Evolutionary conservation across 2,888 invertebrate species (phyloP).

Genomic region (Opisthograptis luteolata): DNA sequence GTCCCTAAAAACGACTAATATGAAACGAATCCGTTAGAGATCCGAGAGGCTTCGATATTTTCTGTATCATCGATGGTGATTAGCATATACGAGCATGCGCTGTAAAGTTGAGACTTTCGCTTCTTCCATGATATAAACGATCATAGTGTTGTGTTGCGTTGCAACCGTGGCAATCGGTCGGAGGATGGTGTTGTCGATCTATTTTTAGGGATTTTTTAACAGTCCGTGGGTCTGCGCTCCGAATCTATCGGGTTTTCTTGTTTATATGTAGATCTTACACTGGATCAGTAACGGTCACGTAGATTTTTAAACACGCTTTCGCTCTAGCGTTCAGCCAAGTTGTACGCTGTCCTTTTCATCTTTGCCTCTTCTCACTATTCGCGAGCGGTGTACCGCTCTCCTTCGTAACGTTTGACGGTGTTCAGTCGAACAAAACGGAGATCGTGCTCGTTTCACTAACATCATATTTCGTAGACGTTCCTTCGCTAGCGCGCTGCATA

Average conservation of each 20-base stretch:
- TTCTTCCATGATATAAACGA: conserved; percentile 65
- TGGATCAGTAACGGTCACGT: conserved; percentile 1
- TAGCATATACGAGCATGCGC: conserved; percentile 80
- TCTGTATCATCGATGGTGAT: conserved; percentile 66
- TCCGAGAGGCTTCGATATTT: conserved; percentile 64
- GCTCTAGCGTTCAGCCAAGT: neutral
- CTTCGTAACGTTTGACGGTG: conserved; percentile 5
- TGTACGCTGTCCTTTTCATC: conserved; percentile 3
- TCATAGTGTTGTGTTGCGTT: conserved; percentile 49
- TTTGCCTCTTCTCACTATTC: neutral
- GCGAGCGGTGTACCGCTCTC: conserved; percentile 2
- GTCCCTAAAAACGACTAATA: conserved; percentile 58
- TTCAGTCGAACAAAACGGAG: neutral
- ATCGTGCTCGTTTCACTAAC: conserved; percentile 1
- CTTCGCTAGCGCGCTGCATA: neutral
- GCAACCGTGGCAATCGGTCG: conserved; percentile 74
- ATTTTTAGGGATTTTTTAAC: conserved; percentile 49
- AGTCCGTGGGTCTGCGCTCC: conserved; percentile 55
- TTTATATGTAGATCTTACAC: conserved; percentile 6
- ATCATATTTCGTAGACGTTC: conserved; percentile 1
- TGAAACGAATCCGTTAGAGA: conserved; percentile 52
- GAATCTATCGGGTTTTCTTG: conserved; percentile 17
- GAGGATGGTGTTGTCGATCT: conserved; percentile 79
- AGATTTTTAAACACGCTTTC: conserved; percentile 15
- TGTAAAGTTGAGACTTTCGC: conserved; percentile 80